These are phyloP conservation scores for Grallaria varia DNA, from an alignment of 2,113 vertebrate genomes.

Conservation along the genomic window DNA sequence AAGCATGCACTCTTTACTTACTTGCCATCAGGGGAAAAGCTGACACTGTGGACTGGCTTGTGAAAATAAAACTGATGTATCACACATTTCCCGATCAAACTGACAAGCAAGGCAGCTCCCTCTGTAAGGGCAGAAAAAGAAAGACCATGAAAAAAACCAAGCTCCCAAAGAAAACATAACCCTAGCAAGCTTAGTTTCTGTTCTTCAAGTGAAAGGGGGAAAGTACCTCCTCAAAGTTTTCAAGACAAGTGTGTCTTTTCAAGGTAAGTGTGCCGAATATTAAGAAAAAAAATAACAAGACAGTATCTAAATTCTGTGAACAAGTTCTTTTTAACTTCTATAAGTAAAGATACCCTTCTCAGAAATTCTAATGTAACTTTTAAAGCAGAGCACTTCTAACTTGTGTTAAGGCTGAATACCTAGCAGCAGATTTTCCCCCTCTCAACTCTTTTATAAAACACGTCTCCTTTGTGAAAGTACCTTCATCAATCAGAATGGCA, in stretches of 20 bases:
- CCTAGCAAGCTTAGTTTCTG: not conserved
- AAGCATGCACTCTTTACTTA: constrained; percentile 21
- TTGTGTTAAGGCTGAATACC: not conserved
- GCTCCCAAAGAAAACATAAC: not conserved
- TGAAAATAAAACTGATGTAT: constrained; percentile 93
- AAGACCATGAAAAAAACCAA: rapidly evolving
- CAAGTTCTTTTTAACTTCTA: not conserved
- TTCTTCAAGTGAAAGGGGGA: rapidly evolving
- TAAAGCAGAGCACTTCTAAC: not conserved
- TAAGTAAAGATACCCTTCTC: not conserved
- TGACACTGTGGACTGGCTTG: constrained; percentile 87
- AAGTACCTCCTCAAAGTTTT: not conserved
- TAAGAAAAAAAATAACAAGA: not conserved
- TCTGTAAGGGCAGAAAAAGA: constrained; percentile 71
- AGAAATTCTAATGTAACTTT: not conserved
- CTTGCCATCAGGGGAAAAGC: constrained; percentile 95
- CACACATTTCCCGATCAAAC: constrained; percentile 82
- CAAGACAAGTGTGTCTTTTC: not conserved
- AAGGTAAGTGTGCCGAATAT: not conserved
- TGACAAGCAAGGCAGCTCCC: constrained; percentile 87
- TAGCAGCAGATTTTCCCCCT: not conserved
- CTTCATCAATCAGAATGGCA: constrained; percentile 92
- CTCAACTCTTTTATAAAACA: not conserved
- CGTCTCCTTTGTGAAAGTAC: constrained; percentile 43
- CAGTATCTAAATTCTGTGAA: not conserved